Evolutionary conservation across 2,113 vertebrate genomes (phyloP).

Genomic region (Marmota flaviventris): DNA sequence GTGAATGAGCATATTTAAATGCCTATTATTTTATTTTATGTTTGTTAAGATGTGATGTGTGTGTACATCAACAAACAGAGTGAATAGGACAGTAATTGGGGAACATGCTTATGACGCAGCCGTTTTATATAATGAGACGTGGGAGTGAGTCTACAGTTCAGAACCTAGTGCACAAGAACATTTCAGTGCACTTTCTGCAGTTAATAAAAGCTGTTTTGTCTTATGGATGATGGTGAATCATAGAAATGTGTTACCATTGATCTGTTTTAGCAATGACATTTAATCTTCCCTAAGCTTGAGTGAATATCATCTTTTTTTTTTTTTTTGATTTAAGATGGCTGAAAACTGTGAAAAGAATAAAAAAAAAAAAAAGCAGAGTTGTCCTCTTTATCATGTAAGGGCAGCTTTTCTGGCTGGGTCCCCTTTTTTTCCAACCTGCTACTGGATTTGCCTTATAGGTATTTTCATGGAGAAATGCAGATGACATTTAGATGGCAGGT

Average conservation of each 20-base stretch:
- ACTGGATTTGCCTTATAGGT: not conserved
- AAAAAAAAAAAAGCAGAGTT: not conserved
- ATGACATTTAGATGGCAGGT: not conserved
- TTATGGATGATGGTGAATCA: not conserved
- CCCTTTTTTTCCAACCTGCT: not conserved
- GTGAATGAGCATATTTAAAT: not conserved
- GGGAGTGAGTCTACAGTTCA: not conserved
- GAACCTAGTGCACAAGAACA: not conserved
- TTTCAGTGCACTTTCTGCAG: slow-evolving; percentile 12
- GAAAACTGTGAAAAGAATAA: not conserved
- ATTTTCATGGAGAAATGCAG: not conserved
- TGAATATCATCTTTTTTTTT: slow-evolving; percentile 1
- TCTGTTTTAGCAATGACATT: slow-evolving; percentile 45
- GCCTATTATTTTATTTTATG: not conserved
- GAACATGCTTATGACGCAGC: not conserved
- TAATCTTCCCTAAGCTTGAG: slow-evolving; percentile 57
- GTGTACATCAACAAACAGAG: not conserved
- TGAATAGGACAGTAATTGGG: not conserved
- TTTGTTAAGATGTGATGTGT: not conserved
- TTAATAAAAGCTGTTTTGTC: not conserved
- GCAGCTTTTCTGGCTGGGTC: not conserved
- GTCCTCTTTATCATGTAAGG: not conserved
- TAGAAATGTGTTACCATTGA: slow-evolving; percentile 37
- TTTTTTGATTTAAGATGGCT: slow-evolving; percentile 46
- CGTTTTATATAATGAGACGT: not conserved